phyloP scores from a whole-genome alignment of 2,888 invertebrate species.

The Macrophya alboannulata region DNA sequence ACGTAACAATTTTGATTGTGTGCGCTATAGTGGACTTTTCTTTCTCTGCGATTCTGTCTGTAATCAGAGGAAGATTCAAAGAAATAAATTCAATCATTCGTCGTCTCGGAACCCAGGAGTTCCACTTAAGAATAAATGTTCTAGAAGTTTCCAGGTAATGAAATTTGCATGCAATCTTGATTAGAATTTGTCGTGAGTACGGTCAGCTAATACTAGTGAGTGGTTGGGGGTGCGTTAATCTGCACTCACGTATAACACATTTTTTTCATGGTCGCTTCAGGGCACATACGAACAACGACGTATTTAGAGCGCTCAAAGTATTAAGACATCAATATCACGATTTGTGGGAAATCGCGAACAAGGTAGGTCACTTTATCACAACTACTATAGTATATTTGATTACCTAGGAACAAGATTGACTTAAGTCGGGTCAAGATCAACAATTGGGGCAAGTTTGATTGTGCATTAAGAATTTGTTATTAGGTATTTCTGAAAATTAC shows the following conservation, averaged over 20 bases:
- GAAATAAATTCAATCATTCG: neutral
- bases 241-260: neutral
- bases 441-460: no score
- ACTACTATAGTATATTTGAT: neutral
- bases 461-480: no score
- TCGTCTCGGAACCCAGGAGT: neutral
- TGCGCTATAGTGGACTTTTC: neutral
- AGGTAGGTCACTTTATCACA: neutral
- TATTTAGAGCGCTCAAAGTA: neutral
- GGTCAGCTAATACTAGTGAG: neutral
- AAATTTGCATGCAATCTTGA: neutral
- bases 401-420: neutral
- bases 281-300: neutral
- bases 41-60: neutral
- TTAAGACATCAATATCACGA: slow-evolving; percentile 7
- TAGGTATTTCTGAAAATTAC: no score
- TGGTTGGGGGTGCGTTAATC: neutral
- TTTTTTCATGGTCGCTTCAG: neutral
- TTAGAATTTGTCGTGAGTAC: neutral
- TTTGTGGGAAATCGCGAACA: neutral
- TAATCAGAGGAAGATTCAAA: neutral
- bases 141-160: slow-evolving; percentile 5
- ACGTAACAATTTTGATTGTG: neutral
- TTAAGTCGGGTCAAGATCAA: neutral
- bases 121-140: neutral